phyloP scores from a whole-genome alignment of 2,888 invertebrate species.

The Nomada fucata region DNA sequence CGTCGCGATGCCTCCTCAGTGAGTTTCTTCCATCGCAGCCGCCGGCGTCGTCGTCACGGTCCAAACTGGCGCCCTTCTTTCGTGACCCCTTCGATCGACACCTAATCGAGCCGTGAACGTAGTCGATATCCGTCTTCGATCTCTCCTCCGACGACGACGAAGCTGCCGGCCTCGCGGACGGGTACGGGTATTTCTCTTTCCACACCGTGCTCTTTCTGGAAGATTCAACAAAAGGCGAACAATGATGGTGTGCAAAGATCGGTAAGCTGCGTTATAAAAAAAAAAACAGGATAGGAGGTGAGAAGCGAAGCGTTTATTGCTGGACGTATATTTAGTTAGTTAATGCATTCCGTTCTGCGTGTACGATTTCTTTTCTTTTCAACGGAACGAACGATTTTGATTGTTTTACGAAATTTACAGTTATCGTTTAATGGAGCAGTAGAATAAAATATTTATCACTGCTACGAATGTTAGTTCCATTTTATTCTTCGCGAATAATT shows the following conservation, averaged over 20 bases:
- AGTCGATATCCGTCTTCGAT: slow-evolving; percentile 44
- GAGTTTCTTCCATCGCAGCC: slow-evolving; percentile 54
- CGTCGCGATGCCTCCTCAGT: slow-evolving; percentile 53
- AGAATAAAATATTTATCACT: too few species aligned
- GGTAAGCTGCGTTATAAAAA: neutral
- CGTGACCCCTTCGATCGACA: slow-evolving; percentile 60
- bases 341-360: too few species aligned
- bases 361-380: too few species aligned
- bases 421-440: too few species aligned
- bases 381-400: too few species aligned
- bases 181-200: slow-evolving; percentile 70
- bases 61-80: slow-evolving; percentile 50
- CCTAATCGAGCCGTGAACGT: slow-evolving; percentile 57
- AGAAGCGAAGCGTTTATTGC: neutral
- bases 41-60: slow-evolving; percentile 45
- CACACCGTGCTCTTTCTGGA: slow-evolving; percentile 67
- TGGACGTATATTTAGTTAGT: neutral
- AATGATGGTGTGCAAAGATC: neutral
- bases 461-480: too few species aligned
- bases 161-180: slow-evolving; percentile 35
- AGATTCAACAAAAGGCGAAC: neutral
- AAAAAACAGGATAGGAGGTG: neutral
- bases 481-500: neutral
- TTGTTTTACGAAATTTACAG: too few species aligned
- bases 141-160: slow-evolving; percentile 60